Conservation (phyloP, 92 coral and sea anemone genomes). For the Palythoa grandiflora region DNA sequence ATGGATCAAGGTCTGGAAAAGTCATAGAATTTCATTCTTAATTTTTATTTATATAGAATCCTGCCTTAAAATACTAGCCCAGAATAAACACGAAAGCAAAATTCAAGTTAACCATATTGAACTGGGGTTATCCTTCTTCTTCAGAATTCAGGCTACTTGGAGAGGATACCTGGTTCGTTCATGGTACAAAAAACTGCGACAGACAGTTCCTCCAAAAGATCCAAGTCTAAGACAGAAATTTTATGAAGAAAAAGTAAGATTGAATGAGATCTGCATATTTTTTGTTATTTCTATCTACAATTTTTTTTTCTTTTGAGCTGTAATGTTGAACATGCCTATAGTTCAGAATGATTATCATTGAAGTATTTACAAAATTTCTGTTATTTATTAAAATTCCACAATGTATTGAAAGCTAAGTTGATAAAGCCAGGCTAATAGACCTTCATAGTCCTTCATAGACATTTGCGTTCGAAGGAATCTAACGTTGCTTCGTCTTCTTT, state of each 20-base stretch:
- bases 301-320: background rate
- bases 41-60: too few species aligned
- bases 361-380: too few species aligned
- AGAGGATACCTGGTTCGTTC: slow-evolving; percentile 92
- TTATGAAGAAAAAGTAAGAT: slow-evolving; percentile 90
- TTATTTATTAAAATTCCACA: too few species aligned
- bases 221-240: slow-evolving; percentile 86
- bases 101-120: background rate
- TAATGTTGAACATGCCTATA: background rate
- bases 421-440: background rate
- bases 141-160: slow-evolving; percentile 96
- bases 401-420: background rate
- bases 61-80: too few species aligned
- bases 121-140: background rate
- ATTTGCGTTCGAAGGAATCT: too few species aligned
- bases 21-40: too few species aligned
- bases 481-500: too few species aligned
- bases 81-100: too few species aligned
- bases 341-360: background rate
- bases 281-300: too few species aligned
- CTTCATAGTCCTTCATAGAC: too few species aligned
- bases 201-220: slow-evolving; percentile 93
- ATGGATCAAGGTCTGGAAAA: too few species aligned
- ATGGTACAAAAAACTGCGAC: slow-evolving; percentile 86
- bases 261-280: background rate